Base-by-base conservation (phyloP, 2,797 vertebrate genomes). In the Vultur gryphus region DNA sequence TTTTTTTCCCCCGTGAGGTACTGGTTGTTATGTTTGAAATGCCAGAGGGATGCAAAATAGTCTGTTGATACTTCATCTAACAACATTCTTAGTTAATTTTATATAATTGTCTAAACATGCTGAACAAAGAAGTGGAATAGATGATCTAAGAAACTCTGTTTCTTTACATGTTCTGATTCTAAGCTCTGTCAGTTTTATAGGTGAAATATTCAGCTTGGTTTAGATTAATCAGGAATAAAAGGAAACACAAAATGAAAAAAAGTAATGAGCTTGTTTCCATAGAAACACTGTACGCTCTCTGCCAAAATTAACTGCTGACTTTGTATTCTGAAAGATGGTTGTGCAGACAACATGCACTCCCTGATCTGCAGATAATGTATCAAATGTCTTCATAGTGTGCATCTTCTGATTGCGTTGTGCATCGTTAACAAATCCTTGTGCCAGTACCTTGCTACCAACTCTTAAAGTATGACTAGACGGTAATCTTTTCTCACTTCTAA, bases 241-340 rank as follows among this genome's bases (percentile, higher is more conserved):
- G 35, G 64, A 85, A 95, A 64, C 41, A 52, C 44, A 83, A 90
- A 88, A 69, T 80, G 28, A 64, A 94, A 80, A 79, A 51, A 75
- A 84, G 3, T 75, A 82, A 70, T 87, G 75, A 88, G 25, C 52
- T 70, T 48, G 69, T 85, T 91, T 91, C 94, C 65, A 78, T 89
- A 75, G 87, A 88, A 95, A 86, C 67, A 41, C 43, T 44, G 33
- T 31, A 26, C 76, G 29, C 25, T 84, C 9, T 82, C 71, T 91
- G 79, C 44, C 79, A 90, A 89, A 93, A 91, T 89, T 86, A 90
- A 94, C 48, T 83, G 84, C 89, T 95, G 96, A 95, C 85, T 93
- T 78, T 44, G 75, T 91, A 73, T 91, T 94, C 89, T 92, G 66
- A 79, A 87, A 79, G 66, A 64, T 81, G 37, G 61, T 66, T 93